Evolutionary conservation across 1,140 invertebrate genomes (phyloP).

Genomic region (Bombus turneri): DNA sequence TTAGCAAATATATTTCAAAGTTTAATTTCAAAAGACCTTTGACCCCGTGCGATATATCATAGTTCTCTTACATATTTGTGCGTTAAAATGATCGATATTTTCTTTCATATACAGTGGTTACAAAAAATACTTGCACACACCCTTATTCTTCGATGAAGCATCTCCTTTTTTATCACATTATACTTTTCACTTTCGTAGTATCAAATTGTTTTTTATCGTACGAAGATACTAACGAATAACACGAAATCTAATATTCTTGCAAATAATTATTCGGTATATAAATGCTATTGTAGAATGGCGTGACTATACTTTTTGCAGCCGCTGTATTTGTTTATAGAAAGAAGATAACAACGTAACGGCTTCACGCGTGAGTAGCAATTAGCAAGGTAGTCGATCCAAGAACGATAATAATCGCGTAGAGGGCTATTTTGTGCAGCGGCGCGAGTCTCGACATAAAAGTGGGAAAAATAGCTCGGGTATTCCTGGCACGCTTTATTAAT

Average conservation of each 20-base stretch:
- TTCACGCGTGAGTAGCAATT: neutral
- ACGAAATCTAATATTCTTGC: no score
- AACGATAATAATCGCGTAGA: neutral
- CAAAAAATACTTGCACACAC: no score
- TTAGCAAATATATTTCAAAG: neutral
- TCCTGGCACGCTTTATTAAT: conserved; percentile 40
- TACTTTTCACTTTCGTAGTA: no score
- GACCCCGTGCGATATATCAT: no score
- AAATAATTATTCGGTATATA: no score
- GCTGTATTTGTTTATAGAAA: neutral
- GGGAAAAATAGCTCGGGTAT: conserved; percentile 23
- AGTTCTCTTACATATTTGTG: neutral
- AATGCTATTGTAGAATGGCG: no score
- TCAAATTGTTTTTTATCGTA: no score
- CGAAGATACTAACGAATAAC: no score
- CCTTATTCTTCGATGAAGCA: no score
- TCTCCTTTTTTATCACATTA: no score
- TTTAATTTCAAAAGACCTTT: no score
- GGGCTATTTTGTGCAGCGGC: neutral
- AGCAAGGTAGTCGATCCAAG: neutral
- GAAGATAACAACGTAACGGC: neutral
- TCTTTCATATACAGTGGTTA: neutral
- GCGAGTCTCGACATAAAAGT: neutral
- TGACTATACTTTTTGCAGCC: no score
- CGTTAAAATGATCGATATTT: neutral